Conservation (phyloP, 2,113 vertebrate species). For the Engraulis encrasicolus region DNA sequence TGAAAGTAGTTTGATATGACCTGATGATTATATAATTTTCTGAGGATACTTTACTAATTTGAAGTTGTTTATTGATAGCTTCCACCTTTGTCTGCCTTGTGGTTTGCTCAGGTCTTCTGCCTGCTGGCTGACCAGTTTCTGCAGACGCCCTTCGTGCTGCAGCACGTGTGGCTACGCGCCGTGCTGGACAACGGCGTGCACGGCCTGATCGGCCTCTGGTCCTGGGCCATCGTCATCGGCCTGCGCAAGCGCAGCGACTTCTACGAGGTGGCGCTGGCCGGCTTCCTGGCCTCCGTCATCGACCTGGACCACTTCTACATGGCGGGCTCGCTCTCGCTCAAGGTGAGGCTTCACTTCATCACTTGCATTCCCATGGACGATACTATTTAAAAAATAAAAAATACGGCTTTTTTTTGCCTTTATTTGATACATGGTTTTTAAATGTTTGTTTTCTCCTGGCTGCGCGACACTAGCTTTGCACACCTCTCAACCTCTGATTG, state of each 20-base stretch:
- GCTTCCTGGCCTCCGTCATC: constrained; percentile 88
- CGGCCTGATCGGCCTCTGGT: constrained; percentile 89
- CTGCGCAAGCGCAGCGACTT: constrained; percentile 89
- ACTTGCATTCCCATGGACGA: background rate
- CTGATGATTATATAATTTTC: too few relatives aligned
- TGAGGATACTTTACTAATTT: too few relatives aligned
- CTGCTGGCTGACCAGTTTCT: constrained; percentile 83
- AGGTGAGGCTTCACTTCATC: constrained; percentile 74
- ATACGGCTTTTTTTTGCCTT: too few relatives aligned
- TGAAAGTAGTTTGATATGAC: too few relatives aligned
- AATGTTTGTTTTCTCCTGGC: too few relatives aligned
- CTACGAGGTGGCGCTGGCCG: constrained; percentile 88
- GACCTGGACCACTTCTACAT: constrained; percentile 92
- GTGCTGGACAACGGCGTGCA: constrained; percentile 88
- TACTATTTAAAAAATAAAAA: background rate
- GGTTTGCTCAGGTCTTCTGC: too few relatives aligned
- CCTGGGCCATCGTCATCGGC: constrained; percentile 91
- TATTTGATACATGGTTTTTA: too few relatives aligned
- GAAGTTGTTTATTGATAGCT: too few relatives aligned
- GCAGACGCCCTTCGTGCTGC: constrained; percentile 82
- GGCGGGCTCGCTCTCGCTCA: constrained; percentile 89
- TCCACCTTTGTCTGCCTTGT: too few relatives aligned
- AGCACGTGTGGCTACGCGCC: constrained; percentile 87
- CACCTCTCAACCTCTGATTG: too few relatives aligned
- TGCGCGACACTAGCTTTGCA: too few relatives aligned